phyloP scores from a whole-genome alignment of 1,140 invertebrate genomes.

The Drosophila suzukii region DNA sequence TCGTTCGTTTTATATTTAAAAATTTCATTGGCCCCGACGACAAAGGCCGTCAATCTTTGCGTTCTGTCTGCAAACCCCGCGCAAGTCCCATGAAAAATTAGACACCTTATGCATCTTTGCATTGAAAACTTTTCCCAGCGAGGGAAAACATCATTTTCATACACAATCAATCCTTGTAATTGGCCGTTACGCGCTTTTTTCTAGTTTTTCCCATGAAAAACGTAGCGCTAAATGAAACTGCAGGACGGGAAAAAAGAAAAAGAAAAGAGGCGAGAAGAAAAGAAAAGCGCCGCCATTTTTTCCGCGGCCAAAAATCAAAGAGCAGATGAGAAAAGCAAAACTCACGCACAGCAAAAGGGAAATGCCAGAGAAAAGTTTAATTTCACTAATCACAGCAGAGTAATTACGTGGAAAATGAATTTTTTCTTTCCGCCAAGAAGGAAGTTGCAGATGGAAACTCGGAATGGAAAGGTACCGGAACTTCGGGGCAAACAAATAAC shows the following conservation, averaged over 20 bases:
- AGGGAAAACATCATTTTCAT: slow-evolving; percentile 77
- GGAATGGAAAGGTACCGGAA: slow-evolving; percentile 59
- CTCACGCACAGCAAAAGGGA: slow-evolving; percentile 67
- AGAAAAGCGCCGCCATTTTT: slow-evolving; percentile 65
- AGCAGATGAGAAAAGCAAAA: slow-evolving; percentile 63
- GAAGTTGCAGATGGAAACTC: slow-evolving; percentile 27
- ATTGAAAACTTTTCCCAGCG: slow-evolving; percentile 40
- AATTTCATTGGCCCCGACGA: slow-evolving; percentile 74
- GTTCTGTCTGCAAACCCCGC: slow-evolving; percentile 25
- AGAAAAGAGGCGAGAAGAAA: slow-evolving; percentile 2
- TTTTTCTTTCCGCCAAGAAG: slow-evolving; percentile 53
- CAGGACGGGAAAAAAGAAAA: slow-evolving; percentile 6
- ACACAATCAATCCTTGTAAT: slow-evolving; percentile 85
- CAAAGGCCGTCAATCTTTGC: slow-evolving; percentile 71
- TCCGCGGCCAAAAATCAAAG: slow-evolving; percentile 69
- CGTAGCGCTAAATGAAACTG: slow-evolving; percentile 84
- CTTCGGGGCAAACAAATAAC: slow-evolving; percentile 76
- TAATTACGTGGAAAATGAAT: slow-evolving; percentile 84
- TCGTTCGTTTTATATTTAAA: slow-evolving; percentile 59
- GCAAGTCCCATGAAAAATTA: slow-evolving; percentile 76
- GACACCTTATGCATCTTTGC: slow-evolving; percentile 78
- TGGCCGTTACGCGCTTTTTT: slow-evolving; percentile 80
- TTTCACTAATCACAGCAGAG: slow-evolving; percentile 84
- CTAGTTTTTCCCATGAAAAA: slow-evolving; percentile 83
- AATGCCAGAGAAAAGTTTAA: slow-evolving; percentile 84